Conservation (phyloP, 2,797 vertebrate genomes). For the Chloroceryle amazona region DNA sequence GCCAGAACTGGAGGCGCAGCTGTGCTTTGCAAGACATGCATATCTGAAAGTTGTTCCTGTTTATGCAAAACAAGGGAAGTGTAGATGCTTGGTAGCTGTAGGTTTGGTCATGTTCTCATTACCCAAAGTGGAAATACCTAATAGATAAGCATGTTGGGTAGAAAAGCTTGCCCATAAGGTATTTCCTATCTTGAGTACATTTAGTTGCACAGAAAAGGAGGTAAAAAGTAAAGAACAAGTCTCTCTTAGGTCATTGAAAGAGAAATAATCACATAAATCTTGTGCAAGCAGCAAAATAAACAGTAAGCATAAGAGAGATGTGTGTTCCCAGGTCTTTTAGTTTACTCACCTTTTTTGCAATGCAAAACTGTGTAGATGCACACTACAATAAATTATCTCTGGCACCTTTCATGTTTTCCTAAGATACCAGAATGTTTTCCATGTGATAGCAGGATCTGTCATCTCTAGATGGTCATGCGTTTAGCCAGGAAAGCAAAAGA, state of each 20-base stretch:
- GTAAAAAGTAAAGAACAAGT: neutral
- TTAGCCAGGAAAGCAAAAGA: neutral
- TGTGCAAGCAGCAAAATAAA: neutral
- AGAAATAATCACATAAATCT: neutral
- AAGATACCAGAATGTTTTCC: neutral
- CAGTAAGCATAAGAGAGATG: neutral
- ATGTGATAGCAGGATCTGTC: neutral
- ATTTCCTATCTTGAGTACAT: neutral
- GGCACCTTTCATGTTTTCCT: neutral
- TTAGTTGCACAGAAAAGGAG: neutral
- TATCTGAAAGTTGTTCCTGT: neutral
- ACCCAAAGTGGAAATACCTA: neutral
- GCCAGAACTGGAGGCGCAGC: neutral
- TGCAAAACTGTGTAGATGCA: neutral
- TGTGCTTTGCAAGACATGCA: neutral
- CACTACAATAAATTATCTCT: neutral
- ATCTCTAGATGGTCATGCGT: neutral
- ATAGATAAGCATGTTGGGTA: neutral
- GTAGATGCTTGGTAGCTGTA: neutral
- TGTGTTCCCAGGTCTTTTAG: neutral
- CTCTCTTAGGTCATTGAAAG: neutral
- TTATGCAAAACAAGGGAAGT: neutral
- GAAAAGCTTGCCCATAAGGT: neutral
- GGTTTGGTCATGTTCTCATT: neutral
- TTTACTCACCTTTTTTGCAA: neutral